These are phyloP conservation scores for Anableps anableps DNA, from an alignment of 2,797 vertebrate species.

Conservation along the genomic window DNA sequence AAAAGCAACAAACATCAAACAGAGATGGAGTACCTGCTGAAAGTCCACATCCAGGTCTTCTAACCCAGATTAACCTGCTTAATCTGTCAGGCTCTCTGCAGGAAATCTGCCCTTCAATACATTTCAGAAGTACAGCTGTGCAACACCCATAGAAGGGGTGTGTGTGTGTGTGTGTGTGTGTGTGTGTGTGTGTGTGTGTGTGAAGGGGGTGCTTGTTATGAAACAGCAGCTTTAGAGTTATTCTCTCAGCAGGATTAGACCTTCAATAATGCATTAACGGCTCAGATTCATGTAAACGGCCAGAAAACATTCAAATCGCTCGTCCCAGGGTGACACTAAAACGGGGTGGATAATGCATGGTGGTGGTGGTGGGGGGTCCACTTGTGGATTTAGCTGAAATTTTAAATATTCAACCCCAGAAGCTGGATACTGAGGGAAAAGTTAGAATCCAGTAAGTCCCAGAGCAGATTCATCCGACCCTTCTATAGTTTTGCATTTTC, in stretches of 20 bases:
- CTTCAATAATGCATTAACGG: conserved; percentile 67
- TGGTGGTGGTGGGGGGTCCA: neutral
- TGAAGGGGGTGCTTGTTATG: conserved; percentile 44
- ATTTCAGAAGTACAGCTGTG: neutral
- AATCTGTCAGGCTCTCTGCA: neutral
- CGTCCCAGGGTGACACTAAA: conserved; percentile 39
- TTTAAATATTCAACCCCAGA: neutral
- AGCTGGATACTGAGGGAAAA: too few species aligned
- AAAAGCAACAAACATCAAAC: neutral
- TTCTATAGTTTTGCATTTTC: too few species aligned
- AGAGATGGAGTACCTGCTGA: neutral
- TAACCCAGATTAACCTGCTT: neutral
- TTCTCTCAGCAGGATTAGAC: conserved; percentile 52
- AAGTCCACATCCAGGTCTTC: neutral
- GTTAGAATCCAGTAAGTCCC: too few species aligned
- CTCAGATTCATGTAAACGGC: conserved; percentile 36
- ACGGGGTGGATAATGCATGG: conserved; percentile 8
- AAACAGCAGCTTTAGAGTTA: conserved; percentile 43
- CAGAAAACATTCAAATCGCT: conserved; percentile 43
- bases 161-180: neutral
- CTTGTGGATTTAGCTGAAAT: neutral
- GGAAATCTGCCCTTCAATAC: neutral
- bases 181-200: neutral
- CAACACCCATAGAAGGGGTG: neutral
- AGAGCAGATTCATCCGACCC: too few species aligned